Evolutionary conservation across 2,888 invertebrate genomes (phyloP).

Genomic region (Carpatolechia fugitivella): DNA sequence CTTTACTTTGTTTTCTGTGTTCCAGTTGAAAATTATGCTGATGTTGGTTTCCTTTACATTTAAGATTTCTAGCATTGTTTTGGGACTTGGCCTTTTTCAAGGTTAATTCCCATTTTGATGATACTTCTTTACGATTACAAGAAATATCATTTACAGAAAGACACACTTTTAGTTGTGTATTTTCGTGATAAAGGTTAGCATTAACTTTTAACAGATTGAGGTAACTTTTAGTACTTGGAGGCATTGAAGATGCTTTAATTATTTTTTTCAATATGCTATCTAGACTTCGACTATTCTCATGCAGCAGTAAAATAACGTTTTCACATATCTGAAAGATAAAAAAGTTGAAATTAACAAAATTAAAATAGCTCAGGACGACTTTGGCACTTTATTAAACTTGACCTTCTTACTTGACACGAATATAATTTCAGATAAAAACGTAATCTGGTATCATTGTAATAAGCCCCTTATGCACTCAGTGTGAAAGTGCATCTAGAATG

Average conservation of each 20-base stretch:
- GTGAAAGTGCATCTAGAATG: no score
- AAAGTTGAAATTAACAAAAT: not conserved
- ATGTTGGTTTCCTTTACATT: not conserved
- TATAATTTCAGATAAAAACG: no score
- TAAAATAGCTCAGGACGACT: no score
- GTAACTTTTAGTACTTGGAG: conserved; percentile 36
- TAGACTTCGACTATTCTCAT: conserved; percentile 37
- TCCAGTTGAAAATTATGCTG: not conserved
- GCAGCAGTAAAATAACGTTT: conserved; percentile 33
- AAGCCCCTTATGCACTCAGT: no score
- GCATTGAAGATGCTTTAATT: conserved; percentile 30
- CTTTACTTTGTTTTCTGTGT: not conserved
- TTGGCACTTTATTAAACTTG: no score
- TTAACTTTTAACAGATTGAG: conserved; percentile 40
- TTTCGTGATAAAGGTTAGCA: conserved; percentile 42
- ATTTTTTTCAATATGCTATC: conserved; percentile 34
- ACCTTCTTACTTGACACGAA: not conserved
- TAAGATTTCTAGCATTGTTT: not conserved
- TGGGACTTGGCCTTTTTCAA: conserved; percentile 19
- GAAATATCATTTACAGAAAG: conserved; percentile 10
- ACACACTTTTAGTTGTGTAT: conserved; percentile 40
- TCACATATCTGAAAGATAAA: conserved; percentile 35
- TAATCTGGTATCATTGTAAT: no score
- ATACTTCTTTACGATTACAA: conserved; percentile 9
- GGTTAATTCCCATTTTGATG: conserved; percentile 5